Evolutionary conservation across 2,113 vertebrate species (phyloP), one percentile per base, ranked within the genome.

Genomic region (Syrrhaptes paradoxus): DNA sequence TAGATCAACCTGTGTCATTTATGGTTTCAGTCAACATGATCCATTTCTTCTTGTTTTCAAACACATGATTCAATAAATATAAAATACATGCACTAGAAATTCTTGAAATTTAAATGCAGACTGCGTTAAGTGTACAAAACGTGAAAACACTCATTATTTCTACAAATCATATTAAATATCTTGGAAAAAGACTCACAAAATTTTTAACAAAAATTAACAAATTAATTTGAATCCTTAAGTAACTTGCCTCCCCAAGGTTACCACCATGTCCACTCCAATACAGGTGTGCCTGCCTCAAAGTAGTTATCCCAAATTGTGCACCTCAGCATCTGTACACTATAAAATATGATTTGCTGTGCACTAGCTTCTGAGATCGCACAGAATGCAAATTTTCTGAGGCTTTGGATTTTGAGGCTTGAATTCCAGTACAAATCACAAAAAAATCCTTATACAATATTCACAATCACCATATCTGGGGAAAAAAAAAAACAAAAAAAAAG

Each of bases 231-330:
- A 63, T 57, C 31, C 34, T 48, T 59, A 66, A 83, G 34, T 48
- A 68, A 32, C 34, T 77, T 67, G 77, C 10, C 63, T 91, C 21
- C 7, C 11, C 31, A 62, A 58, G 43, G 19, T 45, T 52, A 80
- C 9, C 26, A 32, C 1, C 0, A 0, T 26, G 17, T 58, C 32
- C 45, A 52, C 38, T 68, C 28, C 25, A 71, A 10, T 3, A 41
- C 5, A 77, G 22, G 26, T 16, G 11, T 17, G 18, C 51, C 49
- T 83, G 34, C 34, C 63, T 77, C 7, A 0, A 66, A 31, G 36
- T 2, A 83, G 17, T 24, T 81, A 43, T n/a, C 26, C 41, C 26
- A 31, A 31, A 32, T 68, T 90, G 7, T 38, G 61, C 0, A 2
- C 16, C 57, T 62, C 52, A 76, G 58, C 45, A 54, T 17, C 31